Percentiles rank a stretch among this genome's conserved stretches.
Conservation (phyloP, 2,113 vertebrate genomes). For the Protobothrops mucrosquamatus region DNA sequence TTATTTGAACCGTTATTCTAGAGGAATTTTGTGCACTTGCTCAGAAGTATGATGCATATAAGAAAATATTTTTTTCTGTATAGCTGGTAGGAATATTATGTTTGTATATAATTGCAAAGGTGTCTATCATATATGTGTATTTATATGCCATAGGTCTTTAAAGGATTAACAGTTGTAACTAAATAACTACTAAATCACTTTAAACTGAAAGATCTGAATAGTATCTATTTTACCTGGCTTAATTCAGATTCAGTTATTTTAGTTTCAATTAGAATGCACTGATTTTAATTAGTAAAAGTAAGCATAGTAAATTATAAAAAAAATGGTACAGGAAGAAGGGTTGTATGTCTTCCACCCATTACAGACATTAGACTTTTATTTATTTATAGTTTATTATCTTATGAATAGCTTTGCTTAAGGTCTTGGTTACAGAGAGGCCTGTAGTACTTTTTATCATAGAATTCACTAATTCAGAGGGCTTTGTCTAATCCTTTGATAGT, state of each 20-base stretch:
- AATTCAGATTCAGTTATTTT: slow-evolving; percentile 44
- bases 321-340: background rate
- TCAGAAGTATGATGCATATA: slow-evolving; percentile 51
- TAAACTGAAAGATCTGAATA: background rate
- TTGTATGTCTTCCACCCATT: background rate
- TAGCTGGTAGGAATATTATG: slow-evolving; percentile 22
- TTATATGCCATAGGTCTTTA: background rate
- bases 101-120: slow-evolving; percentile 15
- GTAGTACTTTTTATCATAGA: background rate
- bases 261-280: background rate
- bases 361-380: slow-evolving; percentile 30
- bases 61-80: slow-evolving; percentile 22
- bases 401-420: background rate
- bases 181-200: slow-evolving; percentile 46
- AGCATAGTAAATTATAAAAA: background rate
- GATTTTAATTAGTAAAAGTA: background rate
- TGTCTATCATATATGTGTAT: background rate
- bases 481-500: background rate
- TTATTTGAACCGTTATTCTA: slow-evolving; percentile 47
- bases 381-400: slow-evolving; percentile 22
- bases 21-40: slow-evolving; percentile 26
- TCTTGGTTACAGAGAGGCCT: background rate
- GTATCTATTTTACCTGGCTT: slow-evolving; percentile 7
- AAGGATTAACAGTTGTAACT: slow-evolving; percentile 28
- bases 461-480: background rate